Conservation (phyloP, 2,113 vertebrate species). For the Tor tambroides region DNA sequence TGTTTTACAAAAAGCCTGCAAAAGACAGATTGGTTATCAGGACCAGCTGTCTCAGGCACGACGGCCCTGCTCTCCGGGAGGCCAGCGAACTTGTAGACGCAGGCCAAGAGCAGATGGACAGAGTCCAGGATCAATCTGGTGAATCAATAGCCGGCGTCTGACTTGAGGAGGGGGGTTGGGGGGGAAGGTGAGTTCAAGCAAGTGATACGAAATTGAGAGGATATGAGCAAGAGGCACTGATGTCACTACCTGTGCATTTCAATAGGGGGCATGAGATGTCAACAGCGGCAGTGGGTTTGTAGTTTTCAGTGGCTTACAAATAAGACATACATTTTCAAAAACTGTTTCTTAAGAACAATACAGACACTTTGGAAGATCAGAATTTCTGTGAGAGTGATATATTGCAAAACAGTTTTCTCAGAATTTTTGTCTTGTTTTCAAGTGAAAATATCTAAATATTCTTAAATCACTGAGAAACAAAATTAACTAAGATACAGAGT, state of each 20-base stretch:
- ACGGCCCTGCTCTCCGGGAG: conserved; percentile 50
- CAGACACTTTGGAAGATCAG: neutral
- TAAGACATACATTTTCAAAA: neutral
- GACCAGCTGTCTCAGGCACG: conserved; percentile 72
- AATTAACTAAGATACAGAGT: neutral
- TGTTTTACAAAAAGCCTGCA: conserved; percentile 75
- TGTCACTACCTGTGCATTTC: conserved; percentile 36
- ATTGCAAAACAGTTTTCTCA: neutral
- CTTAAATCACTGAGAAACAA: too few species aligned
- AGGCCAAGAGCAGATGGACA: conserved; percentile 73
- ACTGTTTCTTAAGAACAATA: neutral
- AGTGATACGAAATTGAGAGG: conserved; percentile 20
- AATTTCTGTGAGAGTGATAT: neutral
- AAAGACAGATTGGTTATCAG: conserved; percentile 76
- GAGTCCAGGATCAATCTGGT: conserved; percentile 69
- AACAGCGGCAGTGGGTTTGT: conserved; percentile 20
- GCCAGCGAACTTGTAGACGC: conserved; percentile 55
- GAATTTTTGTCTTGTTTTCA: neutral
- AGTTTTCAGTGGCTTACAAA: neutral
- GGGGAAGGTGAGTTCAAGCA: neutral
- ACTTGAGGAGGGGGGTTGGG: conserved; percentile 50
- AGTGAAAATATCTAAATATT: neutral
- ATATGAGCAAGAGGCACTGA: neutral
- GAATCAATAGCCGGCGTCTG: conserved; percentile 73
- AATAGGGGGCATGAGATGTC: conserved; percentile 47